phyloP scores from a whole-genome alignment of 2,113 vertebrate species.

The Cacatua alba region DNA sequence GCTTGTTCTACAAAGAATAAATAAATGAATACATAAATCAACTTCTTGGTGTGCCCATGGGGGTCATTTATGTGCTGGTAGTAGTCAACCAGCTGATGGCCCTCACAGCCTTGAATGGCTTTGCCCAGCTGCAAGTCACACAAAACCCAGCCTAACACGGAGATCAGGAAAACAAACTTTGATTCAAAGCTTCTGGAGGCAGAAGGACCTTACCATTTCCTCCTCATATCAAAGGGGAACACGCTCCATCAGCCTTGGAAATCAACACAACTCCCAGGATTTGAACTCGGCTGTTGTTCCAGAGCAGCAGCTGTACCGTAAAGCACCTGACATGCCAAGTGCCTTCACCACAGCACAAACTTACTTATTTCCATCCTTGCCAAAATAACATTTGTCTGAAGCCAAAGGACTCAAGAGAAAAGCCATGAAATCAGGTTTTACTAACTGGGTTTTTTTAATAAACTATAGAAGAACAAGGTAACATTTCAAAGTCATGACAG shows the following conservation, averaged over 20 bases:
- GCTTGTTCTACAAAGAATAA: too few relatives aligned
- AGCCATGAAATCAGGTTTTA: slow-evolving; percentile 36
- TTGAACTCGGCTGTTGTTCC: rapidly evolving
- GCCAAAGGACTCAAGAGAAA: slow-evolving; percentile 17
- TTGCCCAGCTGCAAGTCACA: rapidly evolving
- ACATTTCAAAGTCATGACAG: slow-evolving; percentile 52
- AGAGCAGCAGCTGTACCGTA: not conserved
- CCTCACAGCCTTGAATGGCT: not conserved
- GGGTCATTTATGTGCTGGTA: not conserved
- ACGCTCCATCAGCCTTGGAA: not conserved
- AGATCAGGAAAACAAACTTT: not conserved
- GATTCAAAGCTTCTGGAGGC: not conserved
- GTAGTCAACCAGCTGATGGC: not conserved
- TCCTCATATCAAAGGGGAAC: not conserved
- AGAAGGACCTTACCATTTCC: not conserved
- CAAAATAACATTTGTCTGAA: not conserved
- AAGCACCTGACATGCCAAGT: not conserved
- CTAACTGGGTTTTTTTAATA: slow-evolving; percentile 59
- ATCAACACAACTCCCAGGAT: not conserved
- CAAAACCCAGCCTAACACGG: rapidly evolving
- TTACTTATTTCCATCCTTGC: not conserved
- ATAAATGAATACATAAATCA: too few relatives aligned
- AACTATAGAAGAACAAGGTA: slow-evolving; percentile 62
- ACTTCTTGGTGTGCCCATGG: not conserved
- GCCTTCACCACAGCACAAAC: not conserved